Conservation (phyloP, 2,797 vertebrate species). For the Halcyon smyrnensis region DNA sequence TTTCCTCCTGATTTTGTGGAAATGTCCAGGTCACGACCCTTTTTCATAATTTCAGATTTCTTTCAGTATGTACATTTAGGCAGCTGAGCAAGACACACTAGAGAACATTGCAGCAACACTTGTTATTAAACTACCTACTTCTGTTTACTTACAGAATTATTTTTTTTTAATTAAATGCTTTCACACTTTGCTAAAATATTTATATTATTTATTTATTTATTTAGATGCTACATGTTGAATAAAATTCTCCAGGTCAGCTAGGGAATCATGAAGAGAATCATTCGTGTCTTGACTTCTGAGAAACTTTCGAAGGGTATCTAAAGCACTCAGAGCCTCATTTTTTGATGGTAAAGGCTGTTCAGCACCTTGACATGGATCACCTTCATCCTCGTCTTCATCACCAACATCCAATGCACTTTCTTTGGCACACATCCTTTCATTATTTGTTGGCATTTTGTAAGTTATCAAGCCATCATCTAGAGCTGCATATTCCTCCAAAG, state of each 20-base stretch:
- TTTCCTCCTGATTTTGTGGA: neutral
- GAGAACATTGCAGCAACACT: neutral
- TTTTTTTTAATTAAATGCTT: neutral
- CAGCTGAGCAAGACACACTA: conserved; percentile 6
- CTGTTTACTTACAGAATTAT: neutral
- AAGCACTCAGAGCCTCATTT: conserved; percentile 68
- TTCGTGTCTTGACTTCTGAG: conserved; percentile 63
- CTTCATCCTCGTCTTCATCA: conserved; percentile 49
- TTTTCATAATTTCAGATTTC: neutral
- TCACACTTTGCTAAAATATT: neutral
- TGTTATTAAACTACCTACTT: neutral
- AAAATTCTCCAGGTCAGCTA: conserved; percentile 77
- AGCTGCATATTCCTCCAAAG: conserved; percentile 70
- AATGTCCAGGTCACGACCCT: neutral
- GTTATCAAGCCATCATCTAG: conserved; percentile 69
- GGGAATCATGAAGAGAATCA: conserved; percentile 59
- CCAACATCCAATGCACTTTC: neutral
- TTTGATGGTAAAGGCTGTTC: conserved; percentile 65
- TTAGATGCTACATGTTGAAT: conserved; percentile 49
- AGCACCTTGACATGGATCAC: neutral
- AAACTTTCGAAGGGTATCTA: conserved; percentile 74
- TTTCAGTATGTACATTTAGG: neutral
- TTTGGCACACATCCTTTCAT: neutral
- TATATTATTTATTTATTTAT: too few relatives aligned
- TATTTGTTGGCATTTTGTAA: conserved; percentile 5